Base-by-base conservation (phyloP, 1,140 invertebrate species). In the Manduca sexta region DNA sequence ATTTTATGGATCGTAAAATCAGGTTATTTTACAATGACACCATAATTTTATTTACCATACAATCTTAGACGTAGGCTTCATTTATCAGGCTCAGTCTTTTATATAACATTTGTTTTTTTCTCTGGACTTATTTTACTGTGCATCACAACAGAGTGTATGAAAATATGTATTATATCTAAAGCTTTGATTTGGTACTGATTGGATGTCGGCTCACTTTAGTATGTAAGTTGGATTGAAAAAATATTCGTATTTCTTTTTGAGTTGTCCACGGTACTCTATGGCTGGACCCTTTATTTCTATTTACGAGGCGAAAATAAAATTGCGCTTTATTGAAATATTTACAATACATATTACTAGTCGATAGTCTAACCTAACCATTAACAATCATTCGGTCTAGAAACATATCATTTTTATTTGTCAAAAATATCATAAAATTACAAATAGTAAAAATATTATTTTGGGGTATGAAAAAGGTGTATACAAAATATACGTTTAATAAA, bases 111-210 rank as follows among this genome's bases (percentile, higher is more conserved):
- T 26, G 0, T 5, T 5, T 5, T 26, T 26, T 26, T 26, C 21
- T 26, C 21, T 8, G 4, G 8, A 26, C 8, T 5, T 26, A 26
- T 5, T 26, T 21, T 43, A 31, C 26, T 12, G 12, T 29, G 3
- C 18, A 60, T 69, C 55, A 66, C 68, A 72, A 62, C 50, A 49
- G 41, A 44, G 55, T 59, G 59, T 57, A 26, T 26, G 8, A 26
- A 26, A 26, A 26, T 26, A 26, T 26, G 21, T 26, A 26, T 26
- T 59, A 62, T 59, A 68, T 66, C 50, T 81, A 82, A 84, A 84
- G 81, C 81, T 84, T 84, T 84, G 81, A 82, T 84, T 84, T 84
- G 71, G 65, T 69, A 73, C 67, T 71, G 77, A 78, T 77, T 74
- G 67, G 60, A 74, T 68, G 74, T 67, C 65, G 68, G 69, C 65